These are phyloP conservation scores for Torymus auratus DNA, from an alignment of 2,888 invertebrate genomes.

Conservation along the genomic window DNA sequence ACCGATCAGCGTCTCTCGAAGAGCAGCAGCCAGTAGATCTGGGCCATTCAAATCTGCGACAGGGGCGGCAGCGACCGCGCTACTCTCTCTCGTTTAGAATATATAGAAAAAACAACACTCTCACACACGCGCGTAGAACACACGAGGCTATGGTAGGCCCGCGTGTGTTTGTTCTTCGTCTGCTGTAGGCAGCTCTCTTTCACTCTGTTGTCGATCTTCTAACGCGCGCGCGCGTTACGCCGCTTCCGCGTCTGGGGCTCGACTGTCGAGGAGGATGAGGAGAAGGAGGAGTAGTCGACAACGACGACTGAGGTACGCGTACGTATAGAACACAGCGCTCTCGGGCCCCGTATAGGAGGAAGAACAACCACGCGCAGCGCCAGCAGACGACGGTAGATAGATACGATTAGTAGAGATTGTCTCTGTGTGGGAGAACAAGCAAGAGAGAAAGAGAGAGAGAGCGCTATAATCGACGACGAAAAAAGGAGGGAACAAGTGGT, in stretches of 20 bases:
- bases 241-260: conserved; percentile 45
- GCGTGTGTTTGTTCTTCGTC: too few species aligned
- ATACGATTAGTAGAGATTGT: background rate
- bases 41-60: conserved; percentile 66
- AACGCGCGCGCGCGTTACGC: conserved; percentile 1
- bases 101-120: too few species aligned
- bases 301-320: background rate
- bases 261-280: conserved; percentile 26
- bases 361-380: too few species aligned
- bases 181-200: too few species aligned
- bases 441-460: background rate
- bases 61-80: conserved; percentile 31
- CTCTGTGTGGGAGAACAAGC: background rate
- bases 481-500: background rate
- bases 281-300: too few species aligned
- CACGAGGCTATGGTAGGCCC: too few species aligned
- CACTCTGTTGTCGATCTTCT: too few species aligned
- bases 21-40: conserved; percentile 69
- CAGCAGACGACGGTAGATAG: conserved; percentile 7
- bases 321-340: background rate
- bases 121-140: too few species aligned
- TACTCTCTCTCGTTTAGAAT: conserved; percentile 2
- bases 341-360: background rate
- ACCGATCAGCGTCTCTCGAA: conserved; percentile 67
- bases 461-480: background rate